Conservation (phyloP, 1,140 invertebrate genomes). For the Orchestia grillus region DNA sequence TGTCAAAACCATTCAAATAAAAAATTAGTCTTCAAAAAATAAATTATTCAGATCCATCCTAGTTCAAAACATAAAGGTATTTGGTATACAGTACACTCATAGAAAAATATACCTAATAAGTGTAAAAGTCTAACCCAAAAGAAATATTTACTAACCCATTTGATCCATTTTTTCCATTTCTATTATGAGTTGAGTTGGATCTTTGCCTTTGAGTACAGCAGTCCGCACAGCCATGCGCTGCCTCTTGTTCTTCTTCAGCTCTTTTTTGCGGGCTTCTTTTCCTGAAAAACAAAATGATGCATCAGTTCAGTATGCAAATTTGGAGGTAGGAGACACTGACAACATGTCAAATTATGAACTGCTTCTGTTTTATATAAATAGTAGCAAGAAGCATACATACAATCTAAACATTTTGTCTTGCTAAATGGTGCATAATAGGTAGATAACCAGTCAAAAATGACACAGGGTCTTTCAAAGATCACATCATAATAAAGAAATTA, state of each 20-base stretch:
- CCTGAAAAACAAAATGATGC: constrained; percentile 75
- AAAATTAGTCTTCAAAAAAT: neutral
- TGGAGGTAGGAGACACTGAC: neutral
- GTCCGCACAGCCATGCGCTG: constrained; percentile 94
- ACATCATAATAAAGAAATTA: neutral
- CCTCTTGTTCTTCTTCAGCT: constrained; percentile 98
- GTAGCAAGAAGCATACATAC: neutral
- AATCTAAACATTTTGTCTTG: neutral
- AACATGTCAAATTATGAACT: neutral
- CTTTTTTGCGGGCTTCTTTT: constrained; percentile 97
- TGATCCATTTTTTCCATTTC: constrained; percentile 98
- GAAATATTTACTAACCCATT: constrained; percentile 81
- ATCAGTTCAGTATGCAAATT: neutral
- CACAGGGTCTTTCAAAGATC: neutral
- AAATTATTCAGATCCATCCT: neutral
- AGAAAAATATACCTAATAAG: neutral
- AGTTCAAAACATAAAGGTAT: neutral
- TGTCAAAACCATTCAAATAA: neutral
- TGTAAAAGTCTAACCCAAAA: neutral
- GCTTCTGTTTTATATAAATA: neutral
- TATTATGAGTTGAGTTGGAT: constrained; percentile 92
- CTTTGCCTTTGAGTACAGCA: constrained; percentile 98
- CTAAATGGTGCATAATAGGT: neutral
- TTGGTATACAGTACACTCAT: neutral
- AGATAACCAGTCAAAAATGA: neutral